Conservation (phyloP, 1,140 invertebrate genomes). For the Meloidogyne exigua region DNA sequence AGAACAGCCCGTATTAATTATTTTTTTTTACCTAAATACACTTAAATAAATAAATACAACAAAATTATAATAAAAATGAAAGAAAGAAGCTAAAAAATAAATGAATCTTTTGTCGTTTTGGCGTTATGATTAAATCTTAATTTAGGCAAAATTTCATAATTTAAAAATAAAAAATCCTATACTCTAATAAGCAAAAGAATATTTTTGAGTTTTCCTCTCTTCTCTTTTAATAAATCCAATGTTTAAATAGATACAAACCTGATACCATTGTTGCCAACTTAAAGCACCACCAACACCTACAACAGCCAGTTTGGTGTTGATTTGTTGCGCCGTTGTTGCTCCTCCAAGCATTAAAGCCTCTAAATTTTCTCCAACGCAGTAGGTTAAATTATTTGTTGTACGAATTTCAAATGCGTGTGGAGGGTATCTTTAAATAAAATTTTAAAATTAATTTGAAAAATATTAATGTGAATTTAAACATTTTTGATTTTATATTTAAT, state of each 20-base stretch:
- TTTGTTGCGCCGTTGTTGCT: conserved; percentile 32
- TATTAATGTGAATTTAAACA: neutral
- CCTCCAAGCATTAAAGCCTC: conserved; percentile 43
- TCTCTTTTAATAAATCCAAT: neutral
- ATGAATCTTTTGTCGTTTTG: no score
- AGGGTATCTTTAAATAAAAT: conserved; percentile 45
- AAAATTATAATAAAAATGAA: no score
- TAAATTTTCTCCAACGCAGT: conserved; percentile 61
- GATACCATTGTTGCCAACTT: conserved; percentile 57
- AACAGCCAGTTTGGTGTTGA: conserved; percentile 10
- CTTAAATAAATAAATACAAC: no score
- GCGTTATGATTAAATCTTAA: neutral
- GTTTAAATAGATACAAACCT: conserved; percentile 39
- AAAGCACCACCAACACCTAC: conserved; percentile 22
- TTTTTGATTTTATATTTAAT: neutral
- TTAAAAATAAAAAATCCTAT: no score
- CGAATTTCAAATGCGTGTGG: conserved; percentile 62
- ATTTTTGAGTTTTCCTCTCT: neutral
- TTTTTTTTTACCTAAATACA: no score
- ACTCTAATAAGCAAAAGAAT: no score
- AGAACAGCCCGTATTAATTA: no score
- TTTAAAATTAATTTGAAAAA: neutral
- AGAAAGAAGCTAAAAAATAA: no score
- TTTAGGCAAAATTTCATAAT: neutral
- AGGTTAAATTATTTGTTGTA: conserved; percentile 47